Evolutionary conservation across 1,140 invertebrate species (phyloP), one percentile per base, ranked within the genome.

Genomic region (Anadara kagoshimensis): DNA sequence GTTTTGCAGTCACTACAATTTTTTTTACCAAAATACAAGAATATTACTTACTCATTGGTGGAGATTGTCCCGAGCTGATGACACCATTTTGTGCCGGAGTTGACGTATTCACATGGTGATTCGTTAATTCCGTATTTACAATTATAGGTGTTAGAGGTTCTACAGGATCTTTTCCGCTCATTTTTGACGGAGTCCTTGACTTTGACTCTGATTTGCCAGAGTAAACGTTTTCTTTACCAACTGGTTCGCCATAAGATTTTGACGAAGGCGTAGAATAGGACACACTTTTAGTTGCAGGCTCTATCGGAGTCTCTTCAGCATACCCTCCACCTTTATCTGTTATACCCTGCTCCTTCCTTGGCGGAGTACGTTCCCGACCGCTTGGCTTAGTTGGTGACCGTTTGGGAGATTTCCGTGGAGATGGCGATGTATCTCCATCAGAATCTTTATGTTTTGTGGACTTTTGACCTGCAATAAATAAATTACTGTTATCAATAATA

Each of bases 41-140:
- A 61, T 16, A 16, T 47, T n/a, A 67, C 64, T 61, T 61, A 73
- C 71, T 61, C 26, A 73, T 47, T 24, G 63, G 49, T 36, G 29
- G 29, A 49, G 59, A 67, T 14, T 76, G 66, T 66, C 74, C 74
- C 1, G 76, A 74, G 62, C 67, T 76, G 16, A 79, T 63, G 14
- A 81, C 57, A 20, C 79, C 79, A 36, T 81, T 82, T 11, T 72
- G 68, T n/a, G 81, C 77, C 29, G 82, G 82, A 7, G 82, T 83
- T 36, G 82, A 83, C 20, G 82, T 79, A 0, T 36, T 36, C 29
- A 36, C 7, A 36, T 36, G 29, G 29, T 36, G 29, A 36, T 36
- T 36, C 7, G 7, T 7, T 36, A 36, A 36, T 36, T 36, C 29
- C 29, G 29, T 71, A 62, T 65, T 73, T n/a, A 79, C 73, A 26